Evolutionary conservation across 2,113 vertebrate genomes (phyloP).

Genomic region (Castor canadensis): DNA sequence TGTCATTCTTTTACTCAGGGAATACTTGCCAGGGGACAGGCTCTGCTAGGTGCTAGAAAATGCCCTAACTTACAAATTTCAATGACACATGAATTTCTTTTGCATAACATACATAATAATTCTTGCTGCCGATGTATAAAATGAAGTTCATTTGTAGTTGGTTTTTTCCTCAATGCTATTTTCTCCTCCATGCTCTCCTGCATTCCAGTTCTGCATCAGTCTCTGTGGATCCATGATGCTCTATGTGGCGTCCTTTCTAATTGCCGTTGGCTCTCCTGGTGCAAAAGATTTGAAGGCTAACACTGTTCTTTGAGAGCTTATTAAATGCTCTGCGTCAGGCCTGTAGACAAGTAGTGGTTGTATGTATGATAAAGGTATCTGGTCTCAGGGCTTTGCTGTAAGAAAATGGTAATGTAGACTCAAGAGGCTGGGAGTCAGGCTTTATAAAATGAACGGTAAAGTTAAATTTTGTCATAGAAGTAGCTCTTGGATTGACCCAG

Average conservation of each 20-base stretch:
- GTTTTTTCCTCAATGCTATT: accelerated
- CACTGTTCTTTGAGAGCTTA: neutral
- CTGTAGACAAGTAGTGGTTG: no score
- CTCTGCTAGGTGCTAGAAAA: neutral
- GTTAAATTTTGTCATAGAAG: neutral
- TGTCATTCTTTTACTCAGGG: neutral
- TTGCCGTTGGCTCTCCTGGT: neutral
- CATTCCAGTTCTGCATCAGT: neutral
- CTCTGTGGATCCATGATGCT: neutral
- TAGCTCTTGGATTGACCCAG: neutral
- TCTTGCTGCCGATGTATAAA: neutral
- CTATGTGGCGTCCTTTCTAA: neutral
- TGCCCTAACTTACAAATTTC: neutral
- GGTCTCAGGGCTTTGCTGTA: neutral
- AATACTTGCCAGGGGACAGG: neutral
- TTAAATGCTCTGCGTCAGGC: neutral
- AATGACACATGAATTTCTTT: neutral
- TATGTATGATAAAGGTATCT: neutral
- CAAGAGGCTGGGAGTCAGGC: neutral
- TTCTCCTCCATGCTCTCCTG: no score
- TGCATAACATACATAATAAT: neutral
- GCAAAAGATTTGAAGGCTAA: neutral
- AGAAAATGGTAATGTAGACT: neutral
- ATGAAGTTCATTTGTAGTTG: neutral
- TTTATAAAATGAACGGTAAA: neutral